These are phyloP conservation scores for Tiaroga cobitis DNA, from an alignment of 2,797 vertebrate species.

Conservation along the genomic window DNA sequence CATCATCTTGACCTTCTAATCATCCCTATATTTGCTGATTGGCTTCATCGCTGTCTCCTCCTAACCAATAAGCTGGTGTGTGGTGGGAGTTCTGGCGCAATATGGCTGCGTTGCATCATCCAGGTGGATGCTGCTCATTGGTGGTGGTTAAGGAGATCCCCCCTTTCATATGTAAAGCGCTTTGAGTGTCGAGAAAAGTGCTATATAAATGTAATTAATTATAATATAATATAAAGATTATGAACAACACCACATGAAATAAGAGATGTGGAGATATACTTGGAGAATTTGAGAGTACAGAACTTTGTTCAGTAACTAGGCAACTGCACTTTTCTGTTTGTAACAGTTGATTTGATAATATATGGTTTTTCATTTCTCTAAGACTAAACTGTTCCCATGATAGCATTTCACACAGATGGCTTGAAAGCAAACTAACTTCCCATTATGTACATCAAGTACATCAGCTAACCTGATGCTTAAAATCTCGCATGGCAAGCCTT, in stretches of 20 bases:
- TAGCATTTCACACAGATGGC: constrained; percentile 13
- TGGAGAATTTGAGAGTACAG: constrained; percentile 2
- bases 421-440: constrained; percentile 1
- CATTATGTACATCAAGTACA: constrained; percentile 20
- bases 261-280: neutral
- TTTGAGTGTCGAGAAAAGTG: too few relatives aligned
- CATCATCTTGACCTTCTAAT: too few relatives aligned
- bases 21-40: too few relatives aligned
- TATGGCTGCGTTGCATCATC: too few relatives aligned
- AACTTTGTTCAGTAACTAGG: constrained; percentile 24
- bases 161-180: too few relatives aligned
- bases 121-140: too few relatives aligned
- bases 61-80: too few relatives aligned
- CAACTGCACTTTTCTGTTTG: constrained; percentile 24
- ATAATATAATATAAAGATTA: too few relatives aligned
- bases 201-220: too few relatives aligned
- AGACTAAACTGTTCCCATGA: constrained; percentile 25
- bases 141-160: too few relatives aligned
- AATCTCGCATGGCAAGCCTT: constrained; percentile 20
- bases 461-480: constrained; percentile 46
- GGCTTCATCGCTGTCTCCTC: too few relatives aligned
- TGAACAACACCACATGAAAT: neutral
- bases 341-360: constrained; percentile 29
- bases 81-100: too few relatives aligned
- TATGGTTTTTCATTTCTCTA: constrained; percentile 30